Percentiles rank a stretch among this genome's conserved stretches.
Conservation (phyloP, 2,113 vertebrate genomes). For the Xiphophorus couchianus region DNA sequence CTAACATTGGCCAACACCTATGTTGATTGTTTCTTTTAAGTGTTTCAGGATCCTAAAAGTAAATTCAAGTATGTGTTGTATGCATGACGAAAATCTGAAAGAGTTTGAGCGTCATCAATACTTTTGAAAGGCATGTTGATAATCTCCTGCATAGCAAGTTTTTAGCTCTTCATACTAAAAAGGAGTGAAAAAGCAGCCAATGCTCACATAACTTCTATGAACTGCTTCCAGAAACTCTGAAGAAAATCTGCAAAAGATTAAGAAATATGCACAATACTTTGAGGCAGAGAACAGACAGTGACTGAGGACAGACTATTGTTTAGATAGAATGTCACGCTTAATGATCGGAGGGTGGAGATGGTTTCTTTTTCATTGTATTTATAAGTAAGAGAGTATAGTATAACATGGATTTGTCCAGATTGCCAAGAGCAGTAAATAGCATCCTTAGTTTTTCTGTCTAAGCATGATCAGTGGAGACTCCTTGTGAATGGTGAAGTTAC, state of each 20-base stretch:
- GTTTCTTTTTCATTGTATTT: not conserved
- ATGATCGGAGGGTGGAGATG: conserved; percentile 11
- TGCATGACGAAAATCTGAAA: too few species aligned
- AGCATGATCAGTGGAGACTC: conserved; percentile 60
- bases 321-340: conserved; percentile 3
- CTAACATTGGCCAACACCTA: too few species aligned
- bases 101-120: too few species aligned
- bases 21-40: too few species aligned
- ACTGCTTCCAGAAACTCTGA: too few species aligned
- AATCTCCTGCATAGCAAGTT: too few species aligned
- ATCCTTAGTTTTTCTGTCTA: conserved; percentile 44
- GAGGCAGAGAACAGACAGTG: conserved; percentile 33
- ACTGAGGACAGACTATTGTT: conserved; percentile 11
- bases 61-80: too few species aligned
- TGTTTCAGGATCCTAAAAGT: too few species aligned
- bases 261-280: not conserved
- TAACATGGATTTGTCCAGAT: conserved; percentile 11
- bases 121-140: too few species aligned
- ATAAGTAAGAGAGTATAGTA: conserved; percentile 6
- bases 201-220: too few species aligned
- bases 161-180: too few species aligned
- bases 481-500: conserved; percentile 68
- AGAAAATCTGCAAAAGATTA: not conserved
- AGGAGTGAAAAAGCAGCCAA: too few species aligned
- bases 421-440: not conserved